Percentiles rank a stretch among this genome's conserved stretches.
phyloP scores from a whole-genome alignment of 2,113 vertebrate species.

The Epinephelus lanceolatus region DNA sequence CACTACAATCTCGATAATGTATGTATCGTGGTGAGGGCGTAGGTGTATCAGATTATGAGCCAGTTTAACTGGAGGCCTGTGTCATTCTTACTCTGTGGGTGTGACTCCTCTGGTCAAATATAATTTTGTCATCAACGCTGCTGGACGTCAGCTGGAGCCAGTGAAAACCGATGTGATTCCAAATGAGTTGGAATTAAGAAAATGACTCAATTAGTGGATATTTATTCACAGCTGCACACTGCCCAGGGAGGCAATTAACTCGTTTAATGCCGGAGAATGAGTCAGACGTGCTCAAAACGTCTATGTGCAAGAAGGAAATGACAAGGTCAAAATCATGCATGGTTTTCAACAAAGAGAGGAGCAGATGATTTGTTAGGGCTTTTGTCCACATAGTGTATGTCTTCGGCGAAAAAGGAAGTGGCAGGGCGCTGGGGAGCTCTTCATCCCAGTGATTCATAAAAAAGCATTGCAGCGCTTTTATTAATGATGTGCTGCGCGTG shows the following conservation, averaged over 20 bases:
- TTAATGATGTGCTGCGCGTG: no score
- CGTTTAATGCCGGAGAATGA: slow-evolving; percentile 42
- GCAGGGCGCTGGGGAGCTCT: no score
- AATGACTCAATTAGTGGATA: slow-evolving; percentile 71
- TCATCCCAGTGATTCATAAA: no score
- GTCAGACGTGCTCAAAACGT: slow-evolving; percentile 43
- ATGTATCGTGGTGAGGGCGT: slow-evolving; percentile 61
- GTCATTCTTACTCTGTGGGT: slow-evolving; percentile 58
- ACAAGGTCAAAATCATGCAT: slow-evolving; percentile 41
- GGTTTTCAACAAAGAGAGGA: slow-evolving; percentile 16
- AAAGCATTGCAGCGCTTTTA: no score
- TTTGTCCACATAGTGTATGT: no score
- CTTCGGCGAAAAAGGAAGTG: no score
- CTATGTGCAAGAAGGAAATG: slow-evolving; percentile 20
- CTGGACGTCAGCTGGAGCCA: slow-evolving; percentile 48
- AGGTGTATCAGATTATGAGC: slow-evolving; percentile 66
- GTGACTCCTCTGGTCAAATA: slow-evolving; percentile 71
- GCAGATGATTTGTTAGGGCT: slow-evolving; percentile 1
- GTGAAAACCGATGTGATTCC: slow-evolving; percentile 54
- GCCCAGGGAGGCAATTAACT: slow-evolving; percentile 65
- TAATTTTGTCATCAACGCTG: slow-evolving; percentile 70
- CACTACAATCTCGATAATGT: slow-evolving; percentile 70
- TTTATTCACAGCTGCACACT: slow-evolving; percentile 72
- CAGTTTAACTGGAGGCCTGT: slow-evolving; percentile 71
- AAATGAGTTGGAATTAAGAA: slow-evolving; percentile 68